These are phyloP conservation scores for Xerus rutilus DNA, from an alignment of 2,797 vertebrate genomes.

Conservation along the genomic window DNA sequence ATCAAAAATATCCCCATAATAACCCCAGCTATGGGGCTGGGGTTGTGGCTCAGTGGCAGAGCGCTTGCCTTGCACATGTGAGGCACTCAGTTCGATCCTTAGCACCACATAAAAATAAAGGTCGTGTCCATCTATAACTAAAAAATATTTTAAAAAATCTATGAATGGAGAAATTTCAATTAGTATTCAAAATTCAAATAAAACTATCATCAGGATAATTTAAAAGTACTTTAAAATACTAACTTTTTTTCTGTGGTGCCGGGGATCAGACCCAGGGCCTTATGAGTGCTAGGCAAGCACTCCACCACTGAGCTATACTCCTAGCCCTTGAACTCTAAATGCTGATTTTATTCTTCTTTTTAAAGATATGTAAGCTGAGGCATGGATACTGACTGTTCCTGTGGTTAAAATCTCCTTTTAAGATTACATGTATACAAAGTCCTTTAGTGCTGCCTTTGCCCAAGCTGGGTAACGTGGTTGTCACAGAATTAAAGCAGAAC, in stretches of 20 bases:
- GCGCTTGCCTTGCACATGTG: too few relatives aligned
- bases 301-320: background rate
- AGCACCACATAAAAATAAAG: too few relatives aligned
- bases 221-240: slow-evolving; percentile 45
- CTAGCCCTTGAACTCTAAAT: background rate
- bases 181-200: slow-evolving; percentile 13
- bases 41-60: too few relatives aligned
- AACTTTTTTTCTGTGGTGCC: background rate
- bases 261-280: too few relatives aligned
- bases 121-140: too few relatives aligned
- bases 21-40: too few relatives aligned
- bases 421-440: background rate
- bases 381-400: background rate
- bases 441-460: background rate
- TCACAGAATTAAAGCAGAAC: background rate
- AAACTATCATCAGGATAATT: slow-evolving; percentile 18
- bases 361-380: background rate
- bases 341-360: slow-evolving; percentile 43
- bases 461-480: background rate
- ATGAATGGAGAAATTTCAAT: slow-evolving; percentile 23
- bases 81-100: too few relatives aligned
- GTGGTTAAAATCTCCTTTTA: background rate
- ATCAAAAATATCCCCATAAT: background rate
- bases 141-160: too few relatives aligned
- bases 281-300: background rate